Percentiles rank a stretch among this genome's conserved stretches.
These are phyloP conservation scores for Callosobruchus maculatus DNA, from an alignment of 2,888 invertebrate genomes.

Conservation along the genomic window DNA sequence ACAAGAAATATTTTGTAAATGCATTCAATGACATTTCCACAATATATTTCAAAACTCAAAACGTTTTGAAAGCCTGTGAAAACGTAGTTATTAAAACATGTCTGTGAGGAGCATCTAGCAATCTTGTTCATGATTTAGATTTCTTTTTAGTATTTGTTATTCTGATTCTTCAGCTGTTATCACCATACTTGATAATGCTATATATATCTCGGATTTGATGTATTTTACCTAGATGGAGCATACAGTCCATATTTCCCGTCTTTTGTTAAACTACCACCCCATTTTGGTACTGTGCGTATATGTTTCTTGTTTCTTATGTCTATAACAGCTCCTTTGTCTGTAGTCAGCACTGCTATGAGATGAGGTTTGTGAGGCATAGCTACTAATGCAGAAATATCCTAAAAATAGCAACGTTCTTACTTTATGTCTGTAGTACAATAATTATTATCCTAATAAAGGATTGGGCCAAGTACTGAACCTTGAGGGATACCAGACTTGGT, in stretches of 20 bases:
- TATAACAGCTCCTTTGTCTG: constrained; percentile 85
- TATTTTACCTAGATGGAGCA: constrained; percentile 69
- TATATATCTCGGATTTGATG: not conserved
- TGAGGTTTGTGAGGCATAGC: constrained; percentile 82
- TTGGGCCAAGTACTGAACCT: too few relatives aligned
- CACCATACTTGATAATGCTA: not conserved
- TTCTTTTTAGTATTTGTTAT: not conserved
- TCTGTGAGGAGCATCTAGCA: too few relatives aligned
- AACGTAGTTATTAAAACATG: too few relatives aligned
- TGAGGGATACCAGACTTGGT: too few relatives aligned
- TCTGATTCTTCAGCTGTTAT: not conserved
- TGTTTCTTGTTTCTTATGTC: constrained; percentile 87
- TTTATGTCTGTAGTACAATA: too few relatives aligned
- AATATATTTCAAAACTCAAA: too few relatives aligned
- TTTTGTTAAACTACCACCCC: constrained; percentile 85
- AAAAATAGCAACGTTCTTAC: constrained; percentile 14
- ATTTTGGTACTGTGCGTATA: constrained; percentile 82
- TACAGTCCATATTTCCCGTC: constrained; percentile 90
- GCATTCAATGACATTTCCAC: too few relatives aligned
- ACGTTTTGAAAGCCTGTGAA: too few relatives aligned
- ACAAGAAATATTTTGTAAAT: too few relatives aligned
- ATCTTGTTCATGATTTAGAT: too few relatives aligned
- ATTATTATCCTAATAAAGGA: too few relatives aligned
- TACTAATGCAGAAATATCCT: constrained; percentile 72
- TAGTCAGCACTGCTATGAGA: constrained; percentile 83